Base-by-base conservation (phyloP, 1,140 invertebrate genomes). In the Anastrepha obliqua region DNA sequence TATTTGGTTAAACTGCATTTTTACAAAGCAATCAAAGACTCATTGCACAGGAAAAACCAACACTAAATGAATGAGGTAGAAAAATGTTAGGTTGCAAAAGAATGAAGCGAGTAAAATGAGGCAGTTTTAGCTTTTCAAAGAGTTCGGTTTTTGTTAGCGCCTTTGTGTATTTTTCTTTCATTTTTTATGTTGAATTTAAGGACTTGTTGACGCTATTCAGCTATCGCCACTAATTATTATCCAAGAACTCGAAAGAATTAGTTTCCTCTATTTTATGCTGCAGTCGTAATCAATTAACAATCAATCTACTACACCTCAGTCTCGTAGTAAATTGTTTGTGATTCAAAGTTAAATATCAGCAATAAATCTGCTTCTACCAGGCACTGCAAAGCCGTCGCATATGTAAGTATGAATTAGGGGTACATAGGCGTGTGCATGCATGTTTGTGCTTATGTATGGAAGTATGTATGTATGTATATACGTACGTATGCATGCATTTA, bases 271-370 rank as follows among this genome's bases (percentile, higher is more conserved):
- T 81, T 81, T 81, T 58, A 81, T 81, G 47, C n/a, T 58, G 47
- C 17, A 55, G n/a, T 55, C 55, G 74, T n/a, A 55, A 81, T 81
- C 74, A 81, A 81, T 81, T 81, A 55, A 81, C 17, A 44, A 51
- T 51, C 74, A 51, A 55, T 81, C 47, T 15, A 55, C 74, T 81
- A 47, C n/a, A 17, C 44, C 17, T 11, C 6, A n/a, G 8, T 58
- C 47, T 47, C 17, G 17, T 81, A 81, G 74, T 81, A 81, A 58
- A 81, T 81, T 81, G 74, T 55, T 81, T 51, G 42, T 58, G 55
- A 51, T 74, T 81, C 51, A 81, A 20, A 81, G 55, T 81, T 81
- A 55, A 81, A 81, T 51, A 58, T n/a, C 17, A 29, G 74, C 47
- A 81, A 81, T 81, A 81, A 81, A 81, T 81, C 74, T 81, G 55